Conservation (phyloP, 2,888 invertebrate species). For the Epistrophella euchroma region DNA sequence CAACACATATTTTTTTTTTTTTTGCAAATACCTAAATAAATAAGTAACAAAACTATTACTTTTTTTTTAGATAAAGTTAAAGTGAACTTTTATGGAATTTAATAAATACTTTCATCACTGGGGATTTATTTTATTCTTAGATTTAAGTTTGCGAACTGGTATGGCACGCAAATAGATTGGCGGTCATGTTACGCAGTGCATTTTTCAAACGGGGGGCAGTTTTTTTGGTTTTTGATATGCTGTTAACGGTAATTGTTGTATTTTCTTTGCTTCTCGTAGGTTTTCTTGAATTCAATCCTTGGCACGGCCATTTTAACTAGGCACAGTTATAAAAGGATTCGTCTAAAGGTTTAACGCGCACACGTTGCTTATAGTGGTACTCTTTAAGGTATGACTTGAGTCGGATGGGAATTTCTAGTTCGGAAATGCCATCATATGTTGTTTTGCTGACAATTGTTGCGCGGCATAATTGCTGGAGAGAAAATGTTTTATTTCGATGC, state of each 20-base stretch:
- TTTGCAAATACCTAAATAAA: constrained; percentile 58
- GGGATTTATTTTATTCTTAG: constrained; percentile 53
- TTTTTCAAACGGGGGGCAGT: constrained; percentile 61
- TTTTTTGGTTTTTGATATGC: constrained; percentile 71
- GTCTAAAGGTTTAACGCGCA: constrained; percentile 92
- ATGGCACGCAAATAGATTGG: constrained; percentile 54
- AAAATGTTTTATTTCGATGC: constrained; percentile 93
- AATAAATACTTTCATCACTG: constrained; percentile 75
- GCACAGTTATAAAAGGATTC: constrained; percentile 81
- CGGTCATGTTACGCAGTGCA: constrained; percentile 49
- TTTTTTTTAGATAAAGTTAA: constrained; percentile 24
- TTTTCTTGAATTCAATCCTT: not conserved
- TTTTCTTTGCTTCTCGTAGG: not conserved
- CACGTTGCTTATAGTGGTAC: constrained; percentile 97
- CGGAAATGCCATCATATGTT: constrained; percentile 95
- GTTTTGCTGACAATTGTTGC: constrained; percentile 93
- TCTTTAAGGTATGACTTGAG: constrained; percentile 96
- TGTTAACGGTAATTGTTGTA: constrained; percentile 46
- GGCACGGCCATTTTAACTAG: constrained; percentile 77
- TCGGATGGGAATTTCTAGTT: constrained; percentile 93
- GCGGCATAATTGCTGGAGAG: constrained; percentile 95
- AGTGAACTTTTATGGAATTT: constrained; percentile 56
- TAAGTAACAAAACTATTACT: constrained; percentile 47
- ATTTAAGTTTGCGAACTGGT: constrained; percentile 55
- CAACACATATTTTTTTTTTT: not conserved